A percentile compares a stretch with the other conserved stretches of the same genome.
These are phyloP conservation scores for Brachyhypopomus occidentalis DNA, from an alignment of 2,113 vertebrate species.

Conservation along the genomic window DNA sequence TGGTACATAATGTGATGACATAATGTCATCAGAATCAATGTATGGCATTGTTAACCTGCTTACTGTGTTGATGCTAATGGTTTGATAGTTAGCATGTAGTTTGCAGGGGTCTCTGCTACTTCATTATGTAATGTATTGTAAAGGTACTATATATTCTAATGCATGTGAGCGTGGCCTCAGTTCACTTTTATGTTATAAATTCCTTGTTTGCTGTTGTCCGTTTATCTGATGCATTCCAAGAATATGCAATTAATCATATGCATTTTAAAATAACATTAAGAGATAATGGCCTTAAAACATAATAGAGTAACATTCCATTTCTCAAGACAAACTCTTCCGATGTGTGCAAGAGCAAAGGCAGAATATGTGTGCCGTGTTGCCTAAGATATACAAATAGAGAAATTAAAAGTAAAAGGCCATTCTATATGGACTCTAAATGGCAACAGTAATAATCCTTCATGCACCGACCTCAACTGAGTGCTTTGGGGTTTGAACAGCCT, in stretches of 20 bases:
- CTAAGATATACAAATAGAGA: slow-evolving; percentile 56
- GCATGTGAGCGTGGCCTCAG: no score
- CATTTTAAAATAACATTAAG: neutral
- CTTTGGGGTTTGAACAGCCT: slow-evolving; percentile 23
- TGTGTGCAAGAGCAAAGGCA: neutral
- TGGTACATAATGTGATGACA: no score
- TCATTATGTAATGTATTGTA: no score
- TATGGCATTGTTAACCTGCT: no score
- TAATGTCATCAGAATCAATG: no score
- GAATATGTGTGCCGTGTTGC: slow-evolving; percentile 6
- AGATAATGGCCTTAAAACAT: neutral
- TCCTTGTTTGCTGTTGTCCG: neutral
- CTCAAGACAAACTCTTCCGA: neutral
- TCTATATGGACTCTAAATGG: slow-evolving; percentile 48
- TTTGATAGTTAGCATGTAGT: no score
- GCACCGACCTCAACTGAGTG: slow-evolving; percentile 33
- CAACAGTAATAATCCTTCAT: slow-evolving; percentile 54
- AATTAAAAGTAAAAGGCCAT: slow-evolving; percentile 53
- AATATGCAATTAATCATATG: neutral
- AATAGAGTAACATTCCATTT: neutral
- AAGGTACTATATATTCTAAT: no score
- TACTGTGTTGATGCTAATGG: no score
- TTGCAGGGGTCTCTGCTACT: no score
- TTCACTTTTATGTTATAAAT: no score
- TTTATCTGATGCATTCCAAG: neutral